Evolutionary conservation across 2,888 invertebrate species (phyloP).

Genomic region (Gasteruption jaculator): DNA sequence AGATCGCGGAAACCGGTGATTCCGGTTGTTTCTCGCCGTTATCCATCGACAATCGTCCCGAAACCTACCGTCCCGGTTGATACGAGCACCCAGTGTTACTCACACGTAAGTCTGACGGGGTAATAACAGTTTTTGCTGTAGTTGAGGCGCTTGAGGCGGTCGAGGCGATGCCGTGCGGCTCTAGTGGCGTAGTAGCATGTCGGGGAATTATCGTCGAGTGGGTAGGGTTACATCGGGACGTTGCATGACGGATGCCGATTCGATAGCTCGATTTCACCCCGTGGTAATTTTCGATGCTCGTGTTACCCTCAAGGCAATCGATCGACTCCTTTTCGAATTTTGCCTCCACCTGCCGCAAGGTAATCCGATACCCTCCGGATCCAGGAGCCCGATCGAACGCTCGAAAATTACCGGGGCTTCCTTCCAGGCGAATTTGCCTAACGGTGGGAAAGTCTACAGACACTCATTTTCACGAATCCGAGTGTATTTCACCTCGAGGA

Average conservation of each 20-base stretch:
- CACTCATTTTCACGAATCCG: too few relatives aligned
- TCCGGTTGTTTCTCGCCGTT: too few relatives aligned
- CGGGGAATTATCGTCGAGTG: constrained; percentile 44
- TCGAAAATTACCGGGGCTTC: too few relatives aligned
- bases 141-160: constrained; percentile 19
- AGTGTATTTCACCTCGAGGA: too few relatives aligned
- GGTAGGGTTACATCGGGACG: constrained; percentile 37
- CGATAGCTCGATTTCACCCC: constrained; percentile 44
- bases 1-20: too few relatives aligned
- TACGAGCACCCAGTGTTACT: too few relatives aligned
- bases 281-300: constrained; percentile 34
- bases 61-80: too few relatives aligned
- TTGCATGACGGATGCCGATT: constrained; percentile 46
- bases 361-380: too few relatives aligned
- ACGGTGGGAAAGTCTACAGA: background rate
- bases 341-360: too few relatives aligned
- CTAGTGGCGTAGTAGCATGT: constrained; percentile 46
- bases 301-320: constrained; percentile 17
- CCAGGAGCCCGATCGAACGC: too few relatives aligned
- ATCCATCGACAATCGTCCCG: too few relatives aligned
- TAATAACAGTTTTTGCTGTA: constrained; percentile 24
- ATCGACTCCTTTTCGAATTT: too few relatives aligned
- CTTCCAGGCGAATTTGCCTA: constrained; percentile 7
- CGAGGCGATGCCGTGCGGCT: constrained; percentile 39
- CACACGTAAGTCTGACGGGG: constrained; percentile 12